These are phyloP conservation scores for Ophthalmolycus amberensis DNA, from an alignment of 2,113 vertebrate genomes.

Conservation along the genomic window DNA sequence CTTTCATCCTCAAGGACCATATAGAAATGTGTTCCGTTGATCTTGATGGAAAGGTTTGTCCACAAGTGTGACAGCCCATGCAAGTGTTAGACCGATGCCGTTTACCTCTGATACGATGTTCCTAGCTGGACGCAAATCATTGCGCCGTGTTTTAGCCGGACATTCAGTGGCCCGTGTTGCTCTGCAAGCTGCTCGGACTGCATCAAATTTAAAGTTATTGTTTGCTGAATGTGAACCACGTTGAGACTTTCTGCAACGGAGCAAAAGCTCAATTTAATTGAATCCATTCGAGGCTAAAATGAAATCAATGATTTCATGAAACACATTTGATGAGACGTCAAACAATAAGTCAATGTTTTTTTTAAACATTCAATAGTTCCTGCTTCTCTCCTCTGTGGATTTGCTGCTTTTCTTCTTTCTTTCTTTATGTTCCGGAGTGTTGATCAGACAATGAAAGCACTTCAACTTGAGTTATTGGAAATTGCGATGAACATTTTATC, in stretches of 20 bases:
- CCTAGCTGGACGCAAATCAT: too few species aligned
- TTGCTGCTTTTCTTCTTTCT: neutral
- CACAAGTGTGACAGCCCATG: neutral
- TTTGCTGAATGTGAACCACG: neutral
- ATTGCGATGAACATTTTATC: neutral
- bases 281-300: neutral
- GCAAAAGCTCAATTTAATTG: neutral
- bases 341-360: neutral
- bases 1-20: conserved; percentile 20
- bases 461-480: too few species aligned
- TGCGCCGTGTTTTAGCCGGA: too few species aligned
- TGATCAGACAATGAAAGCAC: neutral
- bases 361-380: neutral
- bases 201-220: neutral
- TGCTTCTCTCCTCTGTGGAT: neutral
- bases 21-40: neutral
- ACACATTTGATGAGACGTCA: neutral
- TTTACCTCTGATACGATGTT: neutral
- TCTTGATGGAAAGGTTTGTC: neutral
- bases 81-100: neutral
- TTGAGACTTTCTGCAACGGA: neutral
- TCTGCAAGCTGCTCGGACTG: too few species aligned
- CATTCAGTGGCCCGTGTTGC: too few species aligned
- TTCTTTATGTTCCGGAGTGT: neutral
- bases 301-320: neutral